Evolutionary conservation across 1,140 invertebrate genomes (phyloP).

Genomic region (Drosophila santomea): DNA sequence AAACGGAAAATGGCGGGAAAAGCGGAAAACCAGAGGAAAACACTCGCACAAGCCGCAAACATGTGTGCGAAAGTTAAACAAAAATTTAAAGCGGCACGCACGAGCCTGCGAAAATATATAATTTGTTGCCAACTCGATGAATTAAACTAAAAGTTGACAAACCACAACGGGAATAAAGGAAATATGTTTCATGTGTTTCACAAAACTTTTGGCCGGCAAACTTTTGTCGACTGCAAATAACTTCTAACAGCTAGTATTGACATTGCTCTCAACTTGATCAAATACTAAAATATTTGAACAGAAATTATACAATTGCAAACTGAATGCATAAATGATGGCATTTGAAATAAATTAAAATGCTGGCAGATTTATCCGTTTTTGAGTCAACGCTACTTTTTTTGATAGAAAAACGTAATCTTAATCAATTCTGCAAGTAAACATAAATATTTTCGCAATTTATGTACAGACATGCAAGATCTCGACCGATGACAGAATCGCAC

Average conservation of each 20-base stretch:
- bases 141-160: conserved; percentile 6
- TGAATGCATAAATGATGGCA: too few species aligned
- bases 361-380: too few species aligned
- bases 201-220: neutral
- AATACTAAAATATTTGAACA: too few species aligned
- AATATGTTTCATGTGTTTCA: neutral
- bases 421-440: neutral
- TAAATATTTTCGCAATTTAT: neutral
- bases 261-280: too few species aligned
- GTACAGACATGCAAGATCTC: neutral
- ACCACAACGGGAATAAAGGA: neutral
- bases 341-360: too few species aligned
- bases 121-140: conserved; percentile 7
- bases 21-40: conserved; percentile 14
- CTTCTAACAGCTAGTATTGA: too few species aligned
- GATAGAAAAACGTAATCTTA: neutral
- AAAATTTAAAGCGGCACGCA: conserved; percentile 21
- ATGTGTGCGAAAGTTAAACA: conserved; percentile 28
- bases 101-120: neutral
- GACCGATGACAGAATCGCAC: neutral
- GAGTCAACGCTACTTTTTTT: too few species aligned
- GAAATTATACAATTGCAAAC: too few species aligned
- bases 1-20: too few species aligned
- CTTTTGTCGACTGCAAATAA: neutral
- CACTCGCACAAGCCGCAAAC: conserved; percentile 27